Base-by-base conservation (phyloP, 2,113 vertebrate species). In the Penelope pileata region DNA sequence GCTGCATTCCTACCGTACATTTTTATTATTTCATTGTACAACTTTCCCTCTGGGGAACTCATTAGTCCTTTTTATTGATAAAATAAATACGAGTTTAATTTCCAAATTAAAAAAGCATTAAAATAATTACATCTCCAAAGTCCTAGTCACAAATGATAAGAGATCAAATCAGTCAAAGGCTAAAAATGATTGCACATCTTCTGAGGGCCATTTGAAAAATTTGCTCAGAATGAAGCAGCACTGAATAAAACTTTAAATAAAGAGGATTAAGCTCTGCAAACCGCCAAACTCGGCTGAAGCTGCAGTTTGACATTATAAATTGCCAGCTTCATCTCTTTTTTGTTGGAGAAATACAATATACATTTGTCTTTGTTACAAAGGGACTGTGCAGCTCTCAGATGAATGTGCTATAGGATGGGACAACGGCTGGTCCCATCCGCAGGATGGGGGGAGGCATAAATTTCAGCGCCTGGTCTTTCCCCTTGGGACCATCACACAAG, bases 221-320 rank as follows among this genome's bases (percentile, higher is more conserved):
- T 78, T 74, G 32, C 59, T 77, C 64, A 48, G 19, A 68, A 92
- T 58, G 80, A 82, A 90, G 38, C 50, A 79, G 30, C 77, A 93
- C 51, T 64, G 86, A 92, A 90, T 80, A 83, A 91, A 86, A 86
- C 60, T 88, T 95, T 72, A 75, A 86, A 70, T 74, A 67, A 84
- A 95, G 78, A 91, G 38, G 56, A 90, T 91, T 92, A 93, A 88
- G 82, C 40, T 88, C 94, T 84, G 38, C 87, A 92, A 96, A 86
- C 40, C 80, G 91, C 62, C 51, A 83, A 81, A 82, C 67, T 89
- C 5, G 0, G 75, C 50, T 91, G 67, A 96, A 94, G 92, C 56
- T 94, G 43, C 77, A 85, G 86, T 85, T 86, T 62, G 86, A 91
- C 60, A 78, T 68, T 93, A 78, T 67, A 85, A 95, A 96, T 89